These are phyloP conservation scores for Samia ricini DNA, from an alignment of 1,140 invertebrate genomes.

Conservation along the genomic window DNA sequence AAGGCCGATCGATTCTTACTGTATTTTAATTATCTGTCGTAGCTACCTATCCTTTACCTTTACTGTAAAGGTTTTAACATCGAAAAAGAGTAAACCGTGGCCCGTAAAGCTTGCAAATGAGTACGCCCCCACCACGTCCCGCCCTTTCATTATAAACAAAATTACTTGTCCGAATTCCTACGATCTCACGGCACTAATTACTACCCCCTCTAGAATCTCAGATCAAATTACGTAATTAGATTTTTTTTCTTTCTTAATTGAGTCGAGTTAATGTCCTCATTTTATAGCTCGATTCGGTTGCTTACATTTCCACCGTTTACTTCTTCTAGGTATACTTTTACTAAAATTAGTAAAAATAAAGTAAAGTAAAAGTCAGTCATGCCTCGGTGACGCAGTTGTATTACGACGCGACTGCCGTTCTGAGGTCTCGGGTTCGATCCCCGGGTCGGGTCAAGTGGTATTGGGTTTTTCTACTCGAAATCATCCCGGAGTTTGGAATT, in stretches of 20 bases:
- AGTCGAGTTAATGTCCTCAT: constrained; percentile 1
- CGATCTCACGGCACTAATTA: constrained; percentile 43
- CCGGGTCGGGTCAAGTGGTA: too few species aligned
- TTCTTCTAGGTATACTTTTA: not conserved
- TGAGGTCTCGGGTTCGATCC: too few species aligned
- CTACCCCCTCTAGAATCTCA: constrained; percentile 34
- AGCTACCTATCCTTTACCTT: not conserved
- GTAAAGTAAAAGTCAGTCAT: too few species aligned
- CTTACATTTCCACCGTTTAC: not conserved
- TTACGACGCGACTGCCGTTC: too few species aligned
- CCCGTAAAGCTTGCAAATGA: constrained; percentile 59
- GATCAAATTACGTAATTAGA: constrained; percentile 25
- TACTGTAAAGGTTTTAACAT: constrained; percentile 27
- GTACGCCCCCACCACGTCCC: constrained; percentile 22
- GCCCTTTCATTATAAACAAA: constrained; percentile 57
- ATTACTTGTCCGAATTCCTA: constrained; percentile 52
- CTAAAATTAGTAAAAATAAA: too few species aligned
- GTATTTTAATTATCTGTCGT: constrained; percentile 1
- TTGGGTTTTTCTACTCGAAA: too few species aligned
- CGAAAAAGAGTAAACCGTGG: constrained; percentile 25
- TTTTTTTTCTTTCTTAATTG: constrained; percentile 10
- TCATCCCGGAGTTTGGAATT: too few species aligned
- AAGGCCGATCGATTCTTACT: constrained; percentile 1
- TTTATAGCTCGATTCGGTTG: not conserved
- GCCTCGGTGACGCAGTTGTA: too few species aligned